Conservation (phyloP, 1,140 invertebrate species). For the silkworm (Bombyx mori) region ASM3026992v2 NC_085127.1:6077001-6077500, state of each 20-base stretch:
- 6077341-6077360: slow-evolving; percentile 34
- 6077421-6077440: slow-evolving; percentile 53
- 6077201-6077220: slow-evolving; percentile 45
- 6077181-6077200: slow-evolving; percentile 42
- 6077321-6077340: slow-evolving; percentile 37
- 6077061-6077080: slow-evolving; percentile 38
- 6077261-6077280: slow-evolving; percentile 47
- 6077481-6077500: slow-evolving; percentile 52
- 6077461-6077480: slow-evolving; percentile 52
- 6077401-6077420: slow-evolving; percentile 53
- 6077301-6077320: slow-evolving; percentile 24
- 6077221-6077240: slow-evolving; percentile 49
- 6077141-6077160: slow-evolving; percentile 46
- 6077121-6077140: slow-evolving; percentile 51
- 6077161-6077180: slow-evolving; percentile 54
- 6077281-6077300: slow-evolving; percentile 34
- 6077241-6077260: slow-evolving; percentile 42
- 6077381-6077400: slow-evolving; percentile 54
- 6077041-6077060: slow-evolving; percentile 46
- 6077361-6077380: slow-evolving; percentile 46
- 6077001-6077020: slow-evolving; percentile 31
- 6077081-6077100: slow-evolving; percentile 32
- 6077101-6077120: slow-evolving; percentile 61
- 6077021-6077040: slow-evolving; percentile 19
- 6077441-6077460: slow-evolving; percentile 57